A percentile compares a stretch with the other conserved stretches of the same genome.
Evolutionary conservation across 1,140 invertebrate genomes (phyloP).

Genomic region (Aleiodes sp.): DNA sequence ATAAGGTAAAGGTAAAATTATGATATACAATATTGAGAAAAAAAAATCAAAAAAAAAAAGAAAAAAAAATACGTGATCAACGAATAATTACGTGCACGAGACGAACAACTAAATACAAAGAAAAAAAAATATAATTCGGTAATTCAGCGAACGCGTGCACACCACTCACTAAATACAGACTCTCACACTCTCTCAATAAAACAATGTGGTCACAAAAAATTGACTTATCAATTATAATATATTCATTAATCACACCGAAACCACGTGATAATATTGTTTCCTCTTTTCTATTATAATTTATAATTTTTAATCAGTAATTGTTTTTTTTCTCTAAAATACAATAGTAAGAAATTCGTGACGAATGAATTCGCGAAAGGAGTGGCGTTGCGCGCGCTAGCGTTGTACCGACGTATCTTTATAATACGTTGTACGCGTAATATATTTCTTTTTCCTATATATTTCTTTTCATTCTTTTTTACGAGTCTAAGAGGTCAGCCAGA

Average conservation of each 20-base stretch:
- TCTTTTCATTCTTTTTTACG: conserved; percentile 42
- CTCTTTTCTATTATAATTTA: conserved; percentile 1
- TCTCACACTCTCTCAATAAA: conserved; percentile 14
- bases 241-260: conserved; percentile 4
- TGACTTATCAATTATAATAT: conserved; percentile 3
- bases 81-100: conserved; percentile 18
- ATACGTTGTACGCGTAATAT: neutral
- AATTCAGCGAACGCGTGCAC: conserved; percentile 7
- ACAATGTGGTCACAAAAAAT: neutral
- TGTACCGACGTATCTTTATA: neutral
- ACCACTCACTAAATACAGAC: conserved; percentile 7
- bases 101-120: conserved; percentile 20
- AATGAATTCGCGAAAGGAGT: conserved; percentile 5
- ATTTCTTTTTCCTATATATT: neutral
- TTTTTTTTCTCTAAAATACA: conserved; percentile 10
- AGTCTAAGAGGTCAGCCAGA: conserved; percentile 65
- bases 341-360: conserved; percentile 2
- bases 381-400: conserved; percentile 12
- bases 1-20: conserved; percentile 12
- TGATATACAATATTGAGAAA: conserved; percentile 18
- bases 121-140: neutral
- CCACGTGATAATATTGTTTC: conserved; percentile 2
- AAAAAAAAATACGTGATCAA: neutral
- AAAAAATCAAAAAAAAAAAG: neutral
- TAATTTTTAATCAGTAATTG: no score